Evolutionary conservation across 2,797 vertebrate species (phyloP).

Genomic region (Botia kubotai): DNA sequence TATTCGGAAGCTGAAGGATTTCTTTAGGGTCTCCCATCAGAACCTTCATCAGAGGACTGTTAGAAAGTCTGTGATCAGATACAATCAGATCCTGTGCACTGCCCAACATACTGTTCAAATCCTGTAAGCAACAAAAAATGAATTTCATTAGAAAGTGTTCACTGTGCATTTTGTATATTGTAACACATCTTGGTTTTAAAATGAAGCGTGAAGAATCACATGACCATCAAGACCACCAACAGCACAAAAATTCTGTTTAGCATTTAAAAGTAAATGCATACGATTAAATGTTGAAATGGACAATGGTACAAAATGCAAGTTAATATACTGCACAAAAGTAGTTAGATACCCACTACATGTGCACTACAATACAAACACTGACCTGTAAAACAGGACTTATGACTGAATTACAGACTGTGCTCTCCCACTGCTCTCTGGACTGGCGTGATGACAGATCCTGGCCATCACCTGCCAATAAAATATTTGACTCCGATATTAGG

Average conservation of each 20-base stretch:
- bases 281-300: neutral
- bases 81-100: slow-evolving; percentile 67
- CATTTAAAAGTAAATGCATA: neutral
- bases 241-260: neutral
- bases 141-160: neutral
- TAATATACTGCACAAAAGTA: neutral
- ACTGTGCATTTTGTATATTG: no score
- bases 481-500: neutral
- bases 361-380: slow-evolving; percentile 15
- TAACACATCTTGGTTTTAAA: neutral
- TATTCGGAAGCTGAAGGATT: slow-evolving; percentile 64
- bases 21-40: slow-evolving; percentile 65
- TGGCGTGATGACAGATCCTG: slow-evolving; percentile 61
- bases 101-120: slow-evolving; percentile 57
- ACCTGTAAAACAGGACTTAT: slow-evolving; percentile 72
- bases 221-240: neutral
- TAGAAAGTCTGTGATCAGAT: slow-evolving; percentile 62
- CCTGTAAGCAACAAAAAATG: slow-evolving; percentile 56
- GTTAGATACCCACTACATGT: neutral
- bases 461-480: slow-evolving; percentile 9
- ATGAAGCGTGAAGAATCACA: neutral
- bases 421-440: slow-evolving; percentile 73
- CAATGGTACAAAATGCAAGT: neutral
- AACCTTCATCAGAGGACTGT: slow-evolving; percentile 70
- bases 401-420: slow-evolving; percentile 63